Evolutionary conservation across 1,140 invertebrate genomes (phyloP).

Genomic region (Conus ventricosus): DNA sequence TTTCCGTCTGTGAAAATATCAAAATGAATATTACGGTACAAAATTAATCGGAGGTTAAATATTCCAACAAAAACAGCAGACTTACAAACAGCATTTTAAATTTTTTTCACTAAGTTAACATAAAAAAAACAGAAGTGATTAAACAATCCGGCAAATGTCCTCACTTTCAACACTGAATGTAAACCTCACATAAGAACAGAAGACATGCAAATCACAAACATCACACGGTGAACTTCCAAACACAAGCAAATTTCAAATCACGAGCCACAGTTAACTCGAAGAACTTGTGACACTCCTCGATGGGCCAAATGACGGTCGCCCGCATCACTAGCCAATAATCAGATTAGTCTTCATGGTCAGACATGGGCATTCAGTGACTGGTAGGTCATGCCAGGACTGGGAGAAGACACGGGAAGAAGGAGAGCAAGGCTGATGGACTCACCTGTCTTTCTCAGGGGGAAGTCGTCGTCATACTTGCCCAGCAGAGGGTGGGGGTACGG

Average conservation of each 20-base stretch:
- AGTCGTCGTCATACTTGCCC: constrained; percentile 88
- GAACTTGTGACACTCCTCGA: no score
- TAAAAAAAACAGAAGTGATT: neutral
- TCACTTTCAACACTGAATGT: neutral
- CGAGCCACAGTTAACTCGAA: no score
- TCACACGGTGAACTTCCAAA: no score
- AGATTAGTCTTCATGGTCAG: neutral
- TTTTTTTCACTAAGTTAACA: no score
- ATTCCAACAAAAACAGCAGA: no score
- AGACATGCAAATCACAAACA: no score
- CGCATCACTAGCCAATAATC: no score
- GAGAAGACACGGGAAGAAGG: neutral
- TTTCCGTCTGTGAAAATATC: neutral
- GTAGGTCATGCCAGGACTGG: neutral
- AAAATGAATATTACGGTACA: neutral
- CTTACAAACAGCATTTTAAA: neutral
- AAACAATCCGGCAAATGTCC: neutral
- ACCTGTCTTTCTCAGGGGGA: constrained; percentile 96
- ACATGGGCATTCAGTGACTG: neutral
- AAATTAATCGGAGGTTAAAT: neutral
- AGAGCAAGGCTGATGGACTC: constrained; percentile 48
- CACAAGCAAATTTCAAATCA: no score
- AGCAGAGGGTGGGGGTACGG: constrained; percentile 76
- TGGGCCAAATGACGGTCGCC: no score
- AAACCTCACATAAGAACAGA: no score